phyloP scores from a whole-genome alignment of 2,888 invertebrate species.

The Orthosia gracilis region DNA sequence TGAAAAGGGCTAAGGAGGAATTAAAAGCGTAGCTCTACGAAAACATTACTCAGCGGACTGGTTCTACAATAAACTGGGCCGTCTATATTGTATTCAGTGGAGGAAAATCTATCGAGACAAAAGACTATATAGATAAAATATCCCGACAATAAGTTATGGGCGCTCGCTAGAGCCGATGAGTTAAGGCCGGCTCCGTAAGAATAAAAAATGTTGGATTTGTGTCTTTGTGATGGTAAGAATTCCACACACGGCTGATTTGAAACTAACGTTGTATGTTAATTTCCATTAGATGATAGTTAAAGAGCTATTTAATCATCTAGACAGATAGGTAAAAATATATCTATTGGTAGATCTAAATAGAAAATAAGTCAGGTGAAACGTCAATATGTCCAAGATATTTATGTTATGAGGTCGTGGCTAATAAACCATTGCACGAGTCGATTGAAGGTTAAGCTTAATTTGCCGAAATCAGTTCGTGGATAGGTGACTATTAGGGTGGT shows the following conservation, averaged over 20 bases:
- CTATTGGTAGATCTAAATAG: too few relatives aligned
- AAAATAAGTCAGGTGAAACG: neutral
- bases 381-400: neutral
- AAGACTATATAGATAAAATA: slow-evolving; percentile 53
- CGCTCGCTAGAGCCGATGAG: slow-evolving; percentile 60
- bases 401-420: too few relatives aligned
- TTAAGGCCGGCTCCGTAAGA: slow-evolving; percentile 53
- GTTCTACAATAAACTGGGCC: slow-evolving; percentile 58
- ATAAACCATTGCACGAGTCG: too few relatives aligned
- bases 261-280: slow-evolving; percentile 23
- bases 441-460: neutral
- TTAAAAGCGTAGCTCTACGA: slow-evolving; percentile 24
- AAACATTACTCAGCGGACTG: slow-evolving; percentile 53
- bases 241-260: slow-evolving; percentile 41
- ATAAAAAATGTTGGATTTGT: slow-evolving; percentile 62
- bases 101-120: slow-evolving; percentile 64
- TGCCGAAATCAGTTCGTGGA: too few relatives aligned
- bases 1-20: slow-evolving; percentile 8
- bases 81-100: slow-evolving; percentile 56
- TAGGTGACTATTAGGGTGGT: neutral
- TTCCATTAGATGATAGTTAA: neutral
- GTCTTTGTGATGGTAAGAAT: slow-evolving; percentile 48
- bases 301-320: neutral
- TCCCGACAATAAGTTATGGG: slow-evolving; percentile 63
- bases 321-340: neutral